Conservation (phyloP, 2,113 vertebrate genomes). For the Actinemys pallida region DNA sequence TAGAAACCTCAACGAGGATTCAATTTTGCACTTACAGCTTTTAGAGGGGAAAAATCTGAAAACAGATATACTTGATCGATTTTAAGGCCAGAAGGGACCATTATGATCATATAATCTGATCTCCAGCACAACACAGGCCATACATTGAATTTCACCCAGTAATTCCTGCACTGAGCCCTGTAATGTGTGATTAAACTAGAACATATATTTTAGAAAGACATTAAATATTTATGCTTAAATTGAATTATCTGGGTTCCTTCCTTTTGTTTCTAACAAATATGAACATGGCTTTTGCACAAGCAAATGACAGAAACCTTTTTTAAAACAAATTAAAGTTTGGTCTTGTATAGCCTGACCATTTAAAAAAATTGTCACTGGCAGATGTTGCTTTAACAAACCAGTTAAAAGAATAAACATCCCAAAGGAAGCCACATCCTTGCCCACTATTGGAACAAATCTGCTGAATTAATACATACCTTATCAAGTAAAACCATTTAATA, state of each 20-base stretch:
- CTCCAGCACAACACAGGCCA: slow-evolving; percentile 12
- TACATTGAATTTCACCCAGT: slow-evolving; percentile 20
- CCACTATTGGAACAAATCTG: not conserved
- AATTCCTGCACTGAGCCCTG: slow-evolving; percentile 16
- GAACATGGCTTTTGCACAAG: slow-evolving; percentile 54
- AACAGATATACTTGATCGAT: not conserved
- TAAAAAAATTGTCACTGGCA: not conserved
- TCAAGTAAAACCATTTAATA: not conserved
- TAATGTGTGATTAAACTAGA: not conserved
- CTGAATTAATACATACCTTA: not conserved
- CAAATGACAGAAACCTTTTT: slow-evolving; percentile 45
- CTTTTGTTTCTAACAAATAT: slow-evolving; percentile 25
- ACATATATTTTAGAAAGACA: slow-evolving; percentile 7
- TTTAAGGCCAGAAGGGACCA: not conserved
- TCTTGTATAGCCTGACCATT: not conserved
- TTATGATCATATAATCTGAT: not conserved
- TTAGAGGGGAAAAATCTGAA: slow-evolving; percentile 12
- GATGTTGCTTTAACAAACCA: not conserved
- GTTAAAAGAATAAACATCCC: not conserved
- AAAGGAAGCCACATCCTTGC: not conserved
- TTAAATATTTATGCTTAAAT: slow-evolving; percentile 14
- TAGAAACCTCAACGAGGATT: not conserved
- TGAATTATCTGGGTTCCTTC: slow-evolving; percentile 59
- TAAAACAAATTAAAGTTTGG: not conserved
- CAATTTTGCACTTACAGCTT: rapidly evolving